These are phyloP conservation scores for Cyanoderma ruficeps DNA, from an alignment of 2,113 vertebrate genomes.

Conservation along the genomic window DNA sequence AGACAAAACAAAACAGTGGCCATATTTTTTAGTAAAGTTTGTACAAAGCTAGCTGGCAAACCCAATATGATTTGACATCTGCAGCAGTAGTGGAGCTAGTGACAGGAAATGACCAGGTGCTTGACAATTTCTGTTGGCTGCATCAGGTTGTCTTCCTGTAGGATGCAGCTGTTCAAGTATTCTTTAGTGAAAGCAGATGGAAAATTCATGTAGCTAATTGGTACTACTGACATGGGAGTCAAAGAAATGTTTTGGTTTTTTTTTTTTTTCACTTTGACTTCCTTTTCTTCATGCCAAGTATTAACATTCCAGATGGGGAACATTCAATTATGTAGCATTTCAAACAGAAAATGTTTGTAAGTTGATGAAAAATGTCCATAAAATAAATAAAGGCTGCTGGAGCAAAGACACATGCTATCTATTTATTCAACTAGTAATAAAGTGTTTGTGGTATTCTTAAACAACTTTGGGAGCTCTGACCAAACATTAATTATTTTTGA, in stretches of 20 bases:
- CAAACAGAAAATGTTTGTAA: slow-evolving; percentile 60
- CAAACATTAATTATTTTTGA: slow-evolving; percentile 29
- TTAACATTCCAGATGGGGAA: slow-evolving; percentile 67
- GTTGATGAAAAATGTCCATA: slow-evolving; percentile 58
- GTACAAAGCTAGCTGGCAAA: not conserved
- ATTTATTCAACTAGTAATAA: slow-evolving; percentile 65
- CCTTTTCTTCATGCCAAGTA: slow-evolving; percentile 26
- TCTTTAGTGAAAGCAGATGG: slow-evolving; percentile 45
- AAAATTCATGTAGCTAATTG: slow-evolving; percentile 66
- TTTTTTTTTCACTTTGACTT: not conserved
- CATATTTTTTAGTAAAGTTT: not conserved
- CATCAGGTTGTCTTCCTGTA: slow-evolving; percentile 41
- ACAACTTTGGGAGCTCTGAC: slow-evolving; percentile 43
- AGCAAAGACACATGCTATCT: slow-evolving; percentile 59
- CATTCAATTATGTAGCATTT: slow-evolving; percentile 64
- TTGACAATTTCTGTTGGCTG: slow-evolving; percentile 42
- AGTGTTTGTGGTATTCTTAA: slow-evolving; percentile 39
- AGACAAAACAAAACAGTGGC: not conserved
- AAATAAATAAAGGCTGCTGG: slow-evolving; percentile 58
- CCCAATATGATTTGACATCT: not conserved
- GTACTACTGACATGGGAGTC: slow-evolving; percentile 55
- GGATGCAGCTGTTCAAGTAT: slow-evolving; percentile 62
- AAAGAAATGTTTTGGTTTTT: slow-evolving; percentile 1
- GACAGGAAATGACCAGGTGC: slow-evolving; percentile 46
- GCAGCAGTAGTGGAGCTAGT: not conserved